Percentiles rank a stretch among this genome's conserved stretches.
Conservation (phyloP, 35 echinoderm and acorn worm genomes). For the Stichopus chloronotus region DNA sequence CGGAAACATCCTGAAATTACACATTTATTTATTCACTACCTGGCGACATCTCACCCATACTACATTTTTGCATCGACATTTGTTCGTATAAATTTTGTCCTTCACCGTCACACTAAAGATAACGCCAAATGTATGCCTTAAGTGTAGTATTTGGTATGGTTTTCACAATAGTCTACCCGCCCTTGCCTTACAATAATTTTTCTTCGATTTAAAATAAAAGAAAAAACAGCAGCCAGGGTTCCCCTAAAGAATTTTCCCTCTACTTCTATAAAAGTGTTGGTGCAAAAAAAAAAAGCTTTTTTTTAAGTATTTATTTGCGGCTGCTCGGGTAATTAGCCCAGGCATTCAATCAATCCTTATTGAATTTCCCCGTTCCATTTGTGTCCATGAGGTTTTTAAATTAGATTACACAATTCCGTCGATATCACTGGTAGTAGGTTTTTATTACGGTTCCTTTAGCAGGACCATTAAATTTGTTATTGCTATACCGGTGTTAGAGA, state of each 20-base stretch:
- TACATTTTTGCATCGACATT: no score
- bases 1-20: no score
- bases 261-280: neutral
- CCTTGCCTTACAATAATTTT: neutral
- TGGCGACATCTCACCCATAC: no score
- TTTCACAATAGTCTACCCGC: neutral
- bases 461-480: neutral
- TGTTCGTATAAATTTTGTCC: no score
- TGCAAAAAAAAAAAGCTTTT: neutral
- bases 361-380: conserved; percentile 51
- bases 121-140: no score
- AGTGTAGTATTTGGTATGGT: no score
- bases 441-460: conserved; percentile 14
- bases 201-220: neutral
- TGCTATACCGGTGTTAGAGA: neutral
- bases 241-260: neutral
- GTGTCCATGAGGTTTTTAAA: conserved; percentile 59
- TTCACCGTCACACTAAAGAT: no score
- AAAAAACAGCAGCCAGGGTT: neutral
- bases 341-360: conserved; percentile 40
- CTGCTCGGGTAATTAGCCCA: conserved; percentile 34
- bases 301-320: neutral
- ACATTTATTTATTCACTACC: no score
- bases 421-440: neutral
- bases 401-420: conserved; percentile 51